These are phyloP conservation scores for Drosophila varians DNA, from an alignment of 1,140 invertebrate species.

Conservation along the genomic window DNA sequence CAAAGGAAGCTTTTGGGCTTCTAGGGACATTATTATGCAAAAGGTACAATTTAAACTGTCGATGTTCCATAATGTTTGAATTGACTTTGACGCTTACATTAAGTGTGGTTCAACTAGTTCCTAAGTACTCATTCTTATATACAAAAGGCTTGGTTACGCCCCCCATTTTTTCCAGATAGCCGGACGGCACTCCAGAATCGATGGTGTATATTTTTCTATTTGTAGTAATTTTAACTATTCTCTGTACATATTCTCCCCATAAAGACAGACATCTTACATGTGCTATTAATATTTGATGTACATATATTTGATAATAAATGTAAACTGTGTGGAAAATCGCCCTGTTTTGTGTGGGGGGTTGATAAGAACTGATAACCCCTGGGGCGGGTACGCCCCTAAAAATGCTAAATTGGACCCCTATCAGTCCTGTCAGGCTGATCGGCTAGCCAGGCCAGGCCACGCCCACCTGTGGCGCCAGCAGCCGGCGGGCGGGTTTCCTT, in stretches of 20 bases:
- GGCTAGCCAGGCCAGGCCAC: constrained; percentile 23
- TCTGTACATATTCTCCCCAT: constrained; percentile 16
- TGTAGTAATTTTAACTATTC: constrained; percentile 11
- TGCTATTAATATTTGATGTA: constrained; percentile 5
- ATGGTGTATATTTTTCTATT: constrained; percentile 9
- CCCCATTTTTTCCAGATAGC: constrained; percentile 1
- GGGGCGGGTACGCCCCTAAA: constrained; percentile 28
- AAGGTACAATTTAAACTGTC: constrained; percentile 52
- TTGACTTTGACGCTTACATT: constrained; percentile 22
- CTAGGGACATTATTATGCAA: constrained; percentile 18
- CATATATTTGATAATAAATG: constrained; percentile 52
- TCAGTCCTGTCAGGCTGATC: constrained; percentile 11
- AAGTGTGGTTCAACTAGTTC: constrained; percentile 58
- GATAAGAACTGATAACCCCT: constrained; percentile 23
- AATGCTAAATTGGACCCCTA: constrained; percentile 3
- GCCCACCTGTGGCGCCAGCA: constrained; percentile 42
- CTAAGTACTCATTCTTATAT: constrained; percentile 42
- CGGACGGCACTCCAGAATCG: neutral
- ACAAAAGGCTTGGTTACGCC: constrained; percentile 10
- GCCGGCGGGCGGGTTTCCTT: neutral
- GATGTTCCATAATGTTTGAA: constrained; percentile 25
- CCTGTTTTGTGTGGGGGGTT: constrained; percentile 5
- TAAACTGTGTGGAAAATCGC: constrained; percentile 20
- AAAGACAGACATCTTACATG: constrained; percentile 26
- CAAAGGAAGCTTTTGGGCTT: neutral